Percentiles rank a stretch among this genome's conserved stretches.
Evolutionary conservation across 2,113 vertebrate species (phyloP).

Genomic region (Rana temporaria): DNA sequence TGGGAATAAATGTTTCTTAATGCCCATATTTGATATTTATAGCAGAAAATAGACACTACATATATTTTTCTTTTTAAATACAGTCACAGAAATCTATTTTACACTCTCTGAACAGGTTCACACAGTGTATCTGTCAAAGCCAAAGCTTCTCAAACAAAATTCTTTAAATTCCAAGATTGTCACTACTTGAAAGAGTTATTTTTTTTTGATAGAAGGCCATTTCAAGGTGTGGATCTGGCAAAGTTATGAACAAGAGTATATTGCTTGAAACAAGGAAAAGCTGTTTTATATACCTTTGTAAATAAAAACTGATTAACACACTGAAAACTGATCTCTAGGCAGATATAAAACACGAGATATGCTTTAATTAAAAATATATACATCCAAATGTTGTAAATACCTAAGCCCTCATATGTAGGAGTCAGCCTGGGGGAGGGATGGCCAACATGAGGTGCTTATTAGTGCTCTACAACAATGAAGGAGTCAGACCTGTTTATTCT

Average conservation of each 20-base stretch:
- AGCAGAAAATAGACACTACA: not conserved
- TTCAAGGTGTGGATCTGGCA: not conserved
- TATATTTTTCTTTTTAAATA: not conserved
- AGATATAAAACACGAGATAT: not conserved
- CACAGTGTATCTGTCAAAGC: not conserved
- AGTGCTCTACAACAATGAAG: no score
- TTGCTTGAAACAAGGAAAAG: not conserved
- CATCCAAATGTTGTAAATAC: no score
- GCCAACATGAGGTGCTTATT: no score
- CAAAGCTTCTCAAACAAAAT: constrained; percentile 6
- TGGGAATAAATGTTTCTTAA: no score
- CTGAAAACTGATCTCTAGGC: not conserved
- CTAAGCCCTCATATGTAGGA: no score
- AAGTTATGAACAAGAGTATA: constrained; percentile 1
- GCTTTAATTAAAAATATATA: no score
- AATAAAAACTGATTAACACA: not conserved
- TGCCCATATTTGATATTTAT: not conserved
- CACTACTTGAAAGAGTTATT: not conserved
- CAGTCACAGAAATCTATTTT: not conserved
- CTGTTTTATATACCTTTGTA: not conserved
- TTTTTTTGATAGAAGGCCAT: not conserved
- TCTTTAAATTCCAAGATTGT: constrained; percentile 17
- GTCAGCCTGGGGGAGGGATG: no score
- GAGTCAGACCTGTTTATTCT: no score
- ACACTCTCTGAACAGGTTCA: not conserved